Evolutionary conservation across 2,113 vertebrate species (phyloP), one percentile per base, ranked within the genome.

Genomic region (Amphiprion percula): DNA sequence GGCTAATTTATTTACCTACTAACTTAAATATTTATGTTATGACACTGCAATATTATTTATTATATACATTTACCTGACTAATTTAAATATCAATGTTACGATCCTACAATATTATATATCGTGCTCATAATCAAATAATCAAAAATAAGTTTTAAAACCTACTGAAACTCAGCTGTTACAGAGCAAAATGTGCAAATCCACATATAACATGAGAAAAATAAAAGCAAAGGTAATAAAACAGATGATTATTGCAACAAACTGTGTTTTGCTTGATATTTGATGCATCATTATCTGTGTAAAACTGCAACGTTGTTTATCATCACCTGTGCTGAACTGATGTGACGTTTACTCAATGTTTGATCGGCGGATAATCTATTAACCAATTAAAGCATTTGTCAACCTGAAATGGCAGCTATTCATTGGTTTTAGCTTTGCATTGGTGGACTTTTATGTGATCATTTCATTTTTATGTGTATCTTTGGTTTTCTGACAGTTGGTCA

Each of bases 331-430:
- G 9, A 44, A 12, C 10, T 44, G 1, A 44, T 44, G 8, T 44
- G 9, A 26, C 10, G 10, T 3, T 44, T 44, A 44, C 2, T 44
- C 41, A 14, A 14, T 9, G 8, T 11, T 44, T 33, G 55, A 56
- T 19, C 12, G 1, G 26, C 26, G 3, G 26, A 26, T 26, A 2
- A 26, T 26, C 26, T 26, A 26, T 26, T 26, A 26, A 26, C 3
- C 26, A 26, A 68, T 41, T 47, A 0, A 10, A 46, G 0, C 15
- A 11, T 59, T 59, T 47, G 16, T 3, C 39, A 5, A 3, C 23
- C 26, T 37, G 23, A 56, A 58, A 58, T 37, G 28, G 26, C 12
- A 60, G 28, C 24, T 50, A 26, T 67, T 41, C 39, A 37, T 52
- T 58, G 30, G 17, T 0, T 21, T 55, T 30, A 39, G 2, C 23